phyloP scores from a whole-genome alignment of 2,113 vertebrate species.

The Coptodon rendalli region DNA sequence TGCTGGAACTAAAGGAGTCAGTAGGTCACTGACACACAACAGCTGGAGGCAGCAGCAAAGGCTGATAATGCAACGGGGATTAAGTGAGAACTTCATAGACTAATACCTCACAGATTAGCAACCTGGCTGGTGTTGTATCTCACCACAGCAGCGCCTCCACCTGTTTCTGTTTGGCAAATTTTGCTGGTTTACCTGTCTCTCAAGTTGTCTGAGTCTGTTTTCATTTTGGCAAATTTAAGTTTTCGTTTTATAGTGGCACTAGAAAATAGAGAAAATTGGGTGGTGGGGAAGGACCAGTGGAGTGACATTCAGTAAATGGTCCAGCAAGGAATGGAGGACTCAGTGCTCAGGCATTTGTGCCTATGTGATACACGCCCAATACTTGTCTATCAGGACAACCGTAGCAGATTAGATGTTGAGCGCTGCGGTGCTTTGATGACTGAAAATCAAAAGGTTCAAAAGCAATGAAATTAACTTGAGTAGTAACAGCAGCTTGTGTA shows the following conservation, averaged over 20 bases:
- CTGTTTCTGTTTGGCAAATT: background rate
- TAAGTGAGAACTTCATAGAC: conserved; percentile 41
- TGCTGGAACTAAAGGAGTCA: conserved; percentile 19
- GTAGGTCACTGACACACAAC: conserved; percentile 45
- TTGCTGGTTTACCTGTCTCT: background rate
- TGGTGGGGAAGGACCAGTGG: background rate
- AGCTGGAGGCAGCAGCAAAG: conserved; percentile 51
- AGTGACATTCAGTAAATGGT: background rate
- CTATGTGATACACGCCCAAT: background rate
- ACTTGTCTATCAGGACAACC: background rate
- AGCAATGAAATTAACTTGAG: background rate
- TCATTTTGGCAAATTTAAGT: background rate
- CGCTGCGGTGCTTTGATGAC: background rate
- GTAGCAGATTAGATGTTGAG: background rate
- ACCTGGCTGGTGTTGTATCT: conserved; percentile 32
- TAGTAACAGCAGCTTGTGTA: background rate
- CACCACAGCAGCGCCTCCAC: conserved; percentile 26
- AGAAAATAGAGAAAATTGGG: background rate
- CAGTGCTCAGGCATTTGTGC: background rate
- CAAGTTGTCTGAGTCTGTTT: background rate
- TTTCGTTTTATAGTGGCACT: background rate
- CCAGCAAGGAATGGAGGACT: background rate
- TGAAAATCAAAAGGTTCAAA: background rate
- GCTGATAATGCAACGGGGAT: conserved; percentile 51
- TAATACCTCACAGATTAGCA: conserved; percentile 61